A percentile compares a stretch with the other conserved stretches of the same genome.
Conservation (phyloP, 2,113 vertebrate species). For the Apistogramma diplotaenia region DNA sequence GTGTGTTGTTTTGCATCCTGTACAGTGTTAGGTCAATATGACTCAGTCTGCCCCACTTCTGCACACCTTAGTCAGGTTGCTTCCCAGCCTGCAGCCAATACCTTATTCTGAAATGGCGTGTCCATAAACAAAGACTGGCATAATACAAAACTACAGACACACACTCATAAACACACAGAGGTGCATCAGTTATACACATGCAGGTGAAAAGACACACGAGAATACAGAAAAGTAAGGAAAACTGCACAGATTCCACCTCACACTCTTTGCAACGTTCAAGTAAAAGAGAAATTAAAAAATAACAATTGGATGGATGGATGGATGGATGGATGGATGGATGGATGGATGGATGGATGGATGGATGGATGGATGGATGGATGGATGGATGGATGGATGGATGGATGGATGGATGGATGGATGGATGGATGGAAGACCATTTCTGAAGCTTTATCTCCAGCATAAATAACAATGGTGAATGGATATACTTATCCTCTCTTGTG, state of each 20-base stretch:
- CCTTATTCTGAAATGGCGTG: background rate
- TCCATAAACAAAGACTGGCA: background rate
- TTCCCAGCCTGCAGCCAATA: background rate
- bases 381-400: too few relatives aligned
- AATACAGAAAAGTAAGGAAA: background rate
- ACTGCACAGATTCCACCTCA: background rate
- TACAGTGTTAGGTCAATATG: conserved; percentile 4
- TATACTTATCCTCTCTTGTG: background rate
- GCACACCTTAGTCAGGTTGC: conserved; percentile 17
- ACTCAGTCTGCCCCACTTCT: conserved; percentile 12
- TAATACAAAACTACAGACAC: too few relatives aligned
- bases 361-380: too few relatives aligned
- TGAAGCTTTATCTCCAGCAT: background rate
- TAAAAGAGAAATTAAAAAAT: background rate
- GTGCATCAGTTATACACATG: background rate
- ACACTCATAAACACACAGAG: background rate
- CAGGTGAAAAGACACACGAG: background rate
- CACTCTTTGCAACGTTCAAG: background rate
- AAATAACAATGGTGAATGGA: background rate
- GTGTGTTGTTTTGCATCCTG: too few relatives aligned
- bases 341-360: too few relatives aligned
- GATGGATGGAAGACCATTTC: background rate
- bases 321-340: too few relatives aligned
- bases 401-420: too few relatives aligned
- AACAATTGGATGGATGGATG: too few relatives aligned